A percentile compares a stretch with the other conserved stretches of the same genome.
These are phyloP conservation scores for Eudyptes chrysolophus DNA, from an alignment of 2,113 vertebrate species.

Conservation along the genomic window DNA sequence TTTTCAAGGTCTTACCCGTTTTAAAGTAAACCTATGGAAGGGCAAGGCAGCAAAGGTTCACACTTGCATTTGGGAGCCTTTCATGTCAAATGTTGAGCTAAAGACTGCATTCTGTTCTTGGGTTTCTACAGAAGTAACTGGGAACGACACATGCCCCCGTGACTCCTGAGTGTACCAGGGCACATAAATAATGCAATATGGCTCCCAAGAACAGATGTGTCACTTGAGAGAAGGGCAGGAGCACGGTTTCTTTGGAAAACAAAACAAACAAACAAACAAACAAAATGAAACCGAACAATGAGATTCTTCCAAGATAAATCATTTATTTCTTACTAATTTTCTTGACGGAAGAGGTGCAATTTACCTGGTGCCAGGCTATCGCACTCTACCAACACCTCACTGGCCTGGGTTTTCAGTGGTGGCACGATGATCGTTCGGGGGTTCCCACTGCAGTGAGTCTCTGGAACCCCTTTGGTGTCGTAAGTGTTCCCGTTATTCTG, in stretches of 20 bases:
- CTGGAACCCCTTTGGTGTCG: slow-evolving; percentile 87
- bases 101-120: slow-evolving; percentile 3
- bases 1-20: not conserved
- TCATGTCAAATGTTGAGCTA: not conserved
- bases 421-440: slow-evolving; percentile 96
- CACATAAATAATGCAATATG: slow-evolving; percentile 5
- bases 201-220: slow-evolving; percentile 41
- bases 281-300: slow-evolving; percentile 68
- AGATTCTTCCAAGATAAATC: slow-evolving; percentile 65
- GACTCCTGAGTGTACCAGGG: not conserved
- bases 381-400: slow-evolving; percentile 86
- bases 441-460: slow-evolving; percentile 86
- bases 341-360: slow-evolving; percentile 46
- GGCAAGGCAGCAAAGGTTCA: slow-evolving; percentile 8
- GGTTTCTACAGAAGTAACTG: slow-evolving; percentile 7
- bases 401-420: slow-evolving; percentile 91
- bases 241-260: slow-evolving; percentile 37
- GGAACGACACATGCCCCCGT: not conserved
- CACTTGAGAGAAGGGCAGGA: slow-evolving; percentile 32
- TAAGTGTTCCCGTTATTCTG: slow-evolving; percentile 77
- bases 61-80: slow-evolving; percentile 9
- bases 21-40: slow-evolving; percentile 4
- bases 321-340: slow-evolving; percentile 64
- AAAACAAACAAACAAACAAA: slow-evolving; percentile 59
- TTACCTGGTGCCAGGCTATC: slow-evolving; percentile 91